Evolutionary conservation across 2,888 invertebrate species (phyloP).

Genomic region (Meteorus colon): DNA sequence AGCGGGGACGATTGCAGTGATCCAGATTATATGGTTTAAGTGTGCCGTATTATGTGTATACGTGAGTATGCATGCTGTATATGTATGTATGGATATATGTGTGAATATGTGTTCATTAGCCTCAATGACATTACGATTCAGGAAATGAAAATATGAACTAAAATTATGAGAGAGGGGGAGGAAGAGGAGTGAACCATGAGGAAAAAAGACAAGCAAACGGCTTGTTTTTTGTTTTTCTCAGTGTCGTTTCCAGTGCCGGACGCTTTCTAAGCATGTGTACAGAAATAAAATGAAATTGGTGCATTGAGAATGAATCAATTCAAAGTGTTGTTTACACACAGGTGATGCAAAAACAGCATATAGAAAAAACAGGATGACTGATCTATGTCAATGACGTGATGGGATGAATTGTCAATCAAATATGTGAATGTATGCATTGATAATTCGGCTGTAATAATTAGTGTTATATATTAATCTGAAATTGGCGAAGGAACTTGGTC

Average conservation of each 20-base stretch:
- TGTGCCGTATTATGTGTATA: constrained; percentile 48
- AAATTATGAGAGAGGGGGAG: not conserved
- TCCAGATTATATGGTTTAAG: constrained; percentile 74
- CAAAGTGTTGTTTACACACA: not conserved
- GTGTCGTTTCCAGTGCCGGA: constrained; percentile 57
- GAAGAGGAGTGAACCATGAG: constrained; percentile 23
- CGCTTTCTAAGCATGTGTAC: constrained; percentile 52
- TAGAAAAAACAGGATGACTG: constrained; percentile 24
- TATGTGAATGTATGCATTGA: constrained; percentile 36
- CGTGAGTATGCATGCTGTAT: constrained; percentile 41
- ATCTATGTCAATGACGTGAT: constrained; percentile 42
- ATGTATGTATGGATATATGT: constrained; percentile 37
- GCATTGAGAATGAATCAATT: not conserved
- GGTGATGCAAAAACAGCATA: not conserved
- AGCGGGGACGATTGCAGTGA: constrained; percentile 82
- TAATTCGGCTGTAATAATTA: constrained; percentile 30
- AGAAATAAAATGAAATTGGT: not conserved
- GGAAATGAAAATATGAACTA: constrained; percentile 19
- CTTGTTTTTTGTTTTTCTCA: constrained; percentile 43
- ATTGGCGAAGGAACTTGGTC: constrained; percentile 58
- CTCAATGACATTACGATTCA: constrained; percentile 15
- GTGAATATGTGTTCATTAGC: constrained; percentile 33
- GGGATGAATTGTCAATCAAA: constrained; percentile 29
- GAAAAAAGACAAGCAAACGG: constrained; percentile 28
- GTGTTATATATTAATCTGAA: constrained; percentile 49